phyloP scores from a whole-genome alignment of 2,797 vertebrate genomes.

The Peromyscus melanophrys region DNA sequence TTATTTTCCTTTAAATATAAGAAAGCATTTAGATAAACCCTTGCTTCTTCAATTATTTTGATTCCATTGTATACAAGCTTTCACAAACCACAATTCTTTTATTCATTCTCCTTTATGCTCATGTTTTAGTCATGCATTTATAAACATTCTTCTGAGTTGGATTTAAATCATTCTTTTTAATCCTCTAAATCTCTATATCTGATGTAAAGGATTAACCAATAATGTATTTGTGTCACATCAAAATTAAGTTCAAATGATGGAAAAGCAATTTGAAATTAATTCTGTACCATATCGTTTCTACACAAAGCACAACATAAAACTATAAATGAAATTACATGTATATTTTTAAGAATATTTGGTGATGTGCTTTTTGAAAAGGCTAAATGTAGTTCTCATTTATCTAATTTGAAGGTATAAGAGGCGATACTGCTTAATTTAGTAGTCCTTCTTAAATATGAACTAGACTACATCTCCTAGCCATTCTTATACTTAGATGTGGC shows the following conservation, averaged over 20 bases:
- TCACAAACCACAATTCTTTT: neutral
- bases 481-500: neutral
- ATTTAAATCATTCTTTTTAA: conserved; percentile 70
- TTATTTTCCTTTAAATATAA: conserved; percentile 10
- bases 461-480: neutral
- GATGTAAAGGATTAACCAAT: conserved; percentile 72
- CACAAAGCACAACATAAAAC: neutral
- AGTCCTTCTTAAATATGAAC: neutral
- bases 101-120: neutral
- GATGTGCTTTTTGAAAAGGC: neutral
- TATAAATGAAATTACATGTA: conserved; percentile 35
- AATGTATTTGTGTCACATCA: conserved; percentile 66
- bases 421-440: neutral
- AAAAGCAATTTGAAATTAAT: conserved; percentile 68
- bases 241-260: conserved; percentile 49
- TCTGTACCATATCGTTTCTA: neutral
- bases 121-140: conserved; percentile 22
- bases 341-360: conserved; percentile 33
- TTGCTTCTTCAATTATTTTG: conserved; percentile 3
- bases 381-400: neutral
- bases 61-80: neutral
- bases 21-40: neutral
- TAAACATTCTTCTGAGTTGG: conserved; percentile 35
- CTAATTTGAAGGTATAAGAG: neutral
- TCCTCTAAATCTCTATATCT: conserved; percentile 65